Conservation (phyloP, 2,888 invertebrate species). For the Calliopum simillimum region DNA sequence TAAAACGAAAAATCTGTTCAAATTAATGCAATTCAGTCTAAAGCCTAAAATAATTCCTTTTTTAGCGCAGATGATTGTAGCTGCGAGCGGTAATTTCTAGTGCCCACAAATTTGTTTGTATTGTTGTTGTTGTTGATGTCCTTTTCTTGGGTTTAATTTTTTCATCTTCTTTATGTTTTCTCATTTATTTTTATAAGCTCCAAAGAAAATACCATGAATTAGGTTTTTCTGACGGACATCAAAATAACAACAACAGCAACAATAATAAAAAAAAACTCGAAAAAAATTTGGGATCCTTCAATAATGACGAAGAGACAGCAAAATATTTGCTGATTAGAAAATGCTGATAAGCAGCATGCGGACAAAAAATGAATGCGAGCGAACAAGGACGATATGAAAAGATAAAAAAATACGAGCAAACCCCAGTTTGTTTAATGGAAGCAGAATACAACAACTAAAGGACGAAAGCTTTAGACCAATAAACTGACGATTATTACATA, state of each 20-base stretch:
- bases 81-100: not conserved
- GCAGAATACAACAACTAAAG: slow-evolving; percentile 20
- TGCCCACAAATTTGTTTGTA: not conserved
- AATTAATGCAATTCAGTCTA: too few relatives aligned
- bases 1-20: too few relatives aligned
- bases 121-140: not conserved
- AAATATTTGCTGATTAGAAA: slow-evolving; percentile 39
- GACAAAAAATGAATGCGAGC: slow-evolving; percentile 43
- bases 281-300: slow-evolving; percentile 26
- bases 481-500: too few relatives aligned
- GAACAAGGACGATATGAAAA: slow-evolving; percentile 43
- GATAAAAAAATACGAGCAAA: slow-evolving; percentile 17
- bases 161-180: slow-evolving; percentile 8
- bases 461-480: too few relatives aligned
- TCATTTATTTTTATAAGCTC: slow-evolving; percentile 12
- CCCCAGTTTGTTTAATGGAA: slow-evolving; percentile 28
- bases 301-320: slow-evolving; percentile 27
- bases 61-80: not conserved
- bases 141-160: not conserved
- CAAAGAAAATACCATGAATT: slow-evolving; percentile 25
- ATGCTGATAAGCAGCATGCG: slow-evolving; percentile 43
- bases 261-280: not conserved
- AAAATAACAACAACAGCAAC: not conserved
- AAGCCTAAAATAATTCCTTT: not conserved
- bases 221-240: slow-evolving; percentile 16